Percentiles rank a stretch among this genome's conserved stretches.
These are phyloP conservation scores for Lanius ludovicianus DNA, from an alignment of 2,113 vertebrate genomes.

Conservation along the genomic window DNA sequence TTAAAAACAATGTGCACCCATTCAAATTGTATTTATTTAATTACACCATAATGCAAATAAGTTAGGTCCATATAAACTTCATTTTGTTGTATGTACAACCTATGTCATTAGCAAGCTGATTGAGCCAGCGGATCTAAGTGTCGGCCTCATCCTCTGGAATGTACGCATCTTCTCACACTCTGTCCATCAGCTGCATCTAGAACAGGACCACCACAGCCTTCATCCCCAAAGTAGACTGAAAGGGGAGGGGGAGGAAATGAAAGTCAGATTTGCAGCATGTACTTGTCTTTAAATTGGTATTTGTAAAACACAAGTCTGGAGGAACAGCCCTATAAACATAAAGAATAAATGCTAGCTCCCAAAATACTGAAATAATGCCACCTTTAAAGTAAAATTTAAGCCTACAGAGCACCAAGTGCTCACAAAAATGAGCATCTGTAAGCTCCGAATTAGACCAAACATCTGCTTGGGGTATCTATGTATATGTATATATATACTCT, in stretches of 20 bases:
- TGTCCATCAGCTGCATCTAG: constrained; percentile 39
- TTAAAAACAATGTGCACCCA: constrained; percentile 20
- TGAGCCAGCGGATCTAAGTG: constrained; percentile 15
- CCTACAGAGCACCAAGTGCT: background rate
- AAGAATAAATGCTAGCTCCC: background rate
- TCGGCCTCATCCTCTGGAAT: constrained; percentile 52
- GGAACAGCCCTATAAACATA: background rate
- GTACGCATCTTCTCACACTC: constrained; percentile 55
- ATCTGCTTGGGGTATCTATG: background rate
- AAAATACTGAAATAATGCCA: background rate
- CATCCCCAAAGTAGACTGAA: constrained; percentile 83
- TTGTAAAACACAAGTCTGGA: background rate
- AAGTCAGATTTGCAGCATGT: constrained; percentile 20
- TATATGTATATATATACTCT: background rate
- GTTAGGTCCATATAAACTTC: constrained; percentile 65
- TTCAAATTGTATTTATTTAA: constrained; percentile 75
- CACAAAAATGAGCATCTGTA: background rate
- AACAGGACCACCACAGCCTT: constrained; percentile 60
- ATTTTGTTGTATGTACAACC: constrained; percentile 44
- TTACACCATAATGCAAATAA: constrained; percentile 62
- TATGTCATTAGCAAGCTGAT: constrained; percentile 18
- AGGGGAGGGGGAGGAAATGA: constrained; percentile 49
- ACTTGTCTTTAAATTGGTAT: background rate
- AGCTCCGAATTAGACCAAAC: background rate
- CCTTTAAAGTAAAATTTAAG: background rate